phyloP scores from a whole-genome alignment of 2,888 invertebrate genomes.

The Ptilodon capucinus region DNA sequence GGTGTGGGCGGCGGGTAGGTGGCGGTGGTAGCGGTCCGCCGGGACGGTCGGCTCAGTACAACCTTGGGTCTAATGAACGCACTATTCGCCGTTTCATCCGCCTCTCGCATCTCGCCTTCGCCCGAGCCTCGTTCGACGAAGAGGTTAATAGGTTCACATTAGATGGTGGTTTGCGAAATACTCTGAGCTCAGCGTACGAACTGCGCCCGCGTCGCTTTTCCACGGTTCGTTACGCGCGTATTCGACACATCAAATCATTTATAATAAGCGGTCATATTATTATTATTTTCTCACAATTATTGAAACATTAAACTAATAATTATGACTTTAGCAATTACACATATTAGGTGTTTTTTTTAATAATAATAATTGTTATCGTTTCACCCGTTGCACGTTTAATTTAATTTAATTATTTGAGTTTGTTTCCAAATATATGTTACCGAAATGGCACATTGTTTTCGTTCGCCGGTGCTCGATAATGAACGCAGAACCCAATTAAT shows the following conservation, averaged over 20 bases:
- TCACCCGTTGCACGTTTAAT: too few relatives aligned
- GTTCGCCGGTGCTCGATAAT: constrained; percentile 24
- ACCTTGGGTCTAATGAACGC: constrained; percentile 81
- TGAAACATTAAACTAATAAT: not conserved
- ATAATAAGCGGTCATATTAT: not conserved
- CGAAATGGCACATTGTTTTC: constrained; percentile 17
- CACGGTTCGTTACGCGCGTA: constrained; percentile 73
- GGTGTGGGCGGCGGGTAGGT: constrained; percentile 39
- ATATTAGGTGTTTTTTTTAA: too few relatives aligned
- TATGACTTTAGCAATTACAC: too few relatives aligned
- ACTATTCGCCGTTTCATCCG: constrained; percentile 73
- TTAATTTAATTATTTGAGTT: constrained; percentile 2
- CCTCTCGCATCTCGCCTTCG: constrained; percentile 81
- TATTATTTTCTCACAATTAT: not conserved
- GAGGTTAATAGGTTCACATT: constrained; percentile 83
- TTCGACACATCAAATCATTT: constrained; percentile 38
- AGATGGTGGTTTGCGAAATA: constrained; percentile 81
- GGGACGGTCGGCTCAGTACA: constrained; percentile 63
- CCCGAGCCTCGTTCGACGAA: constrained; percentile 73
- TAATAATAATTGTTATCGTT: too few relatives aligned
- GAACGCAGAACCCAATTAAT: constrained; percentile 28
- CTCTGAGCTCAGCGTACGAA: constrained; percentile 57
- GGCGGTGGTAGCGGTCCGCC: constrained; percentile 42
- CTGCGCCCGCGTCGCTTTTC: constrained; percentile 69
- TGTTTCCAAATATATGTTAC: constrained; percentile 12